These are phyloP conservation scores for Sepiola atlantica DNA, from an alignment of 2,888 invertebrate genomes.

Conservation along the genomic window DNA sequence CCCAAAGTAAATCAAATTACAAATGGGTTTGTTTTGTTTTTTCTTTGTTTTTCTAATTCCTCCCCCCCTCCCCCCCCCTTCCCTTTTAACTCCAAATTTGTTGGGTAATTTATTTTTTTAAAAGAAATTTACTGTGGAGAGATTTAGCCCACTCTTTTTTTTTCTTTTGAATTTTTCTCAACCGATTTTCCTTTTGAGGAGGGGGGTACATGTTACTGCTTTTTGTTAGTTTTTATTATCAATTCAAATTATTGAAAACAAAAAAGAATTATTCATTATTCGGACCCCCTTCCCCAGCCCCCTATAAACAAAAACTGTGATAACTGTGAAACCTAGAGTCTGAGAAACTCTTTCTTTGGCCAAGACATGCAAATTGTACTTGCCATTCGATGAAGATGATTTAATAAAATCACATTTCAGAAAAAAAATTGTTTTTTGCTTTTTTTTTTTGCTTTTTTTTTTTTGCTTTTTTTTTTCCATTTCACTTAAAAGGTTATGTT, in stretches of 20 bases:
- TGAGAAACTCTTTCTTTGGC: background rate
- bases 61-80: too few species aligned
- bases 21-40: background rate
- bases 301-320: constrained; percentile 32
- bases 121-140: background rate
- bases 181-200: background rate
- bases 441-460: background rate
- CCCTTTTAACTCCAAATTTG: background rate
- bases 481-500: too few species aligned
- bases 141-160: background rate
- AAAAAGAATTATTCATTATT: background rate
- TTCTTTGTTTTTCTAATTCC: background rate
- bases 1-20: too few species aligned
- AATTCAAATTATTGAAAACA: background rate
- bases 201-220: background rate
- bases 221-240: background rate
- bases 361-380: background rate
- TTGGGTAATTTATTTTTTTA: background rate
- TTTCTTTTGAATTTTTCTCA: background rate
- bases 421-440: background rate
- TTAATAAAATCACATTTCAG: background rate
- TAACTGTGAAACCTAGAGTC: constrained; percentile 10
- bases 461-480: too few species aligned
- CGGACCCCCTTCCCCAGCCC: background rate
- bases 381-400: constrained; percentile 32